Percentiles rank a stretch among this genome's conserved stretches.
Conservation (phyloP, 2,888 invertebrate species). For the Tryphoninae sp. region DNA sequence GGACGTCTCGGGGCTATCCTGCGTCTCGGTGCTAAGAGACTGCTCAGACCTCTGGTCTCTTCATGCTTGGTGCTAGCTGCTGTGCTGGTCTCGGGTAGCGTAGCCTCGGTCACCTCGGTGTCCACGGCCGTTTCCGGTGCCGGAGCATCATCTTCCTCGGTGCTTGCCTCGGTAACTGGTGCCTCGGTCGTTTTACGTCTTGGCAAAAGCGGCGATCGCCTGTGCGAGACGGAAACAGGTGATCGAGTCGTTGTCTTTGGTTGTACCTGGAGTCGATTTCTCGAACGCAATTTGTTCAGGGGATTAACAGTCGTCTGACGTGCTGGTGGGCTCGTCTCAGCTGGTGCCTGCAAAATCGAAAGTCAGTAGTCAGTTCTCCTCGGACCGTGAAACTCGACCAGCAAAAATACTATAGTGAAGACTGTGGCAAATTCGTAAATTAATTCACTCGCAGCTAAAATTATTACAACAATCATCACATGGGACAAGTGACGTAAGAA, state of each 20-base stretch:
- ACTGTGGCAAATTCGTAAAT: no score
- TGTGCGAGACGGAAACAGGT: conserved; percentile 71
- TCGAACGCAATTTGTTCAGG: conserved; percentile 80
- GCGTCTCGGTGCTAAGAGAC: conserved; percentile 87
- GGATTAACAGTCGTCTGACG: conserved; percentile 78
- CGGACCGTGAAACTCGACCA: no score
- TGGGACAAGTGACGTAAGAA: no score
- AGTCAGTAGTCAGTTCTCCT: conserved; percentile 33
- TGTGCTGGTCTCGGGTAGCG: conserved; percentile 72
- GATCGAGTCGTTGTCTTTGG: conserved; percentile 77
- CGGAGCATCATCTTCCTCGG: conserved; percentile 69
- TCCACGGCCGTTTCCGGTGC: conserved; percentile 66
- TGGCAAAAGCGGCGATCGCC: conserved; percentile 77
- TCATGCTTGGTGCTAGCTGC: conserved; percentile 77
- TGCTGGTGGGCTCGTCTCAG: conserved; percentile 74
- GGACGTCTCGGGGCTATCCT: conserved; percentile 85
- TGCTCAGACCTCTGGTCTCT: conserved; percentile 79
- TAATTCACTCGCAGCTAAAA: no score
- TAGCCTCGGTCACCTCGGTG: conserved; percentile 69
- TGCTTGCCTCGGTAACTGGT: conserved; percentile 68
- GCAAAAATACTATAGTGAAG: no score
- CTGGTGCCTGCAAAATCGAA: conserved; percentile 73
- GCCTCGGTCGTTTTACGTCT: conserved; percentile 77
- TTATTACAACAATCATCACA: no score
- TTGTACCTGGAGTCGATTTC: conserved; percentile 80